Conservation (phyloP, 64 coral and sea anemone genomes). For the Exaiptasia diaphana region DNA sequence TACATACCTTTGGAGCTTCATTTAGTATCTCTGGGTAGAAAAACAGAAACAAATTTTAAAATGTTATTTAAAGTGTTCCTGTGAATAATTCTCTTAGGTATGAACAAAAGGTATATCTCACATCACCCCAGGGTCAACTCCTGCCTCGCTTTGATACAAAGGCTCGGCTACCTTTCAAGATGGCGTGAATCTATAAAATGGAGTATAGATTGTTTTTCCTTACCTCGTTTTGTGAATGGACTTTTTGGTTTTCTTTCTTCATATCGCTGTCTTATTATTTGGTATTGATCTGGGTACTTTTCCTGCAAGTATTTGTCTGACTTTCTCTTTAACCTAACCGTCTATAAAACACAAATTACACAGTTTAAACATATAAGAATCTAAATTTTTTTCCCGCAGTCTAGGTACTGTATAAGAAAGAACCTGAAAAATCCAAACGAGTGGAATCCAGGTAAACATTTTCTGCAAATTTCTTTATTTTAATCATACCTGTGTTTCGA, state of each 20-base stretch:
- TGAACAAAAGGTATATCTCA: not conserved
- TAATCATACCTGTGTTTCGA: constrained; percentile 37
- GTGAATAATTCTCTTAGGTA: not conserved
- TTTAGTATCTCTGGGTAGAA: not conserved
- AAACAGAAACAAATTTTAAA: not conserved
- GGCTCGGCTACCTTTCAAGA: no score
- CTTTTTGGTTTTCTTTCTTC: not conserved
- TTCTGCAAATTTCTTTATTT: no score
- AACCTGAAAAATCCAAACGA: not conserved
- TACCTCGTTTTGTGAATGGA: not conserved
- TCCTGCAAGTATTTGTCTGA: constrained; percentile 46
- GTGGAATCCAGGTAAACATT: not conserved
- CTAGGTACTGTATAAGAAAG: not conserved
- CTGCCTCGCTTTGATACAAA: not conserved
- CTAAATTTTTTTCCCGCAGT: not conserved
- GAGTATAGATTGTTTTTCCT: no score
- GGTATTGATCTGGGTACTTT: constrained; percentile 16
- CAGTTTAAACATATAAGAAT: not conserved
- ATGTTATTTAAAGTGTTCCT: not conserved
- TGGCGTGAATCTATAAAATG: no score
- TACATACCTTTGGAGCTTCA: not conserved
- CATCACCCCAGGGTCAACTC: not conserved
- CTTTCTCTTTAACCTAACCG: constrained; percentile 39
- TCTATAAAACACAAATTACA: constrained; percentile 12
- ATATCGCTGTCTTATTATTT: constrained; percentile 15